Evolutionary conservation across 2,888 invertebrate species (phyloP).

Genomic region (Ectobius pallidus): DNA sequence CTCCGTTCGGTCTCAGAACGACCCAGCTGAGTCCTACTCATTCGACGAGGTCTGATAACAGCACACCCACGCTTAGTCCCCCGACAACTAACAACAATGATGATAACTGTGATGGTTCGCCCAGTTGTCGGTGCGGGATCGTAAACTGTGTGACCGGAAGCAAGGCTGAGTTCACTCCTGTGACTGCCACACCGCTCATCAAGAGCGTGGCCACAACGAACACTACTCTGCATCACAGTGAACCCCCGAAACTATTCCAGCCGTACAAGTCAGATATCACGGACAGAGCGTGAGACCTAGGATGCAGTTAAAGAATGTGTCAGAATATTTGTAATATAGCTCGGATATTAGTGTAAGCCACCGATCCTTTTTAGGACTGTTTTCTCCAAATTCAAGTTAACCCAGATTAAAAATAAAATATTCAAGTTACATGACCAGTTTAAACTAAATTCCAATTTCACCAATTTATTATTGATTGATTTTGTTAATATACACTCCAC

Average conservation of each 20-base stretch:
- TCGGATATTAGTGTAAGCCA: too few relatives aligned
- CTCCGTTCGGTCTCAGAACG: neutral
- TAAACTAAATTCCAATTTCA: too few relatives aligned
- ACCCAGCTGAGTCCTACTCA: constrained; percentile 8
- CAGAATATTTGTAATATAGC: too few relatives aligned
- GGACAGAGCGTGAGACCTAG: constrained; percentile 24
- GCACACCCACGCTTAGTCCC: constrained; percentile 17
- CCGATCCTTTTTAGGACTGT: too few relatives aligned
- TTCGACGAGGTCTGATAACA: constrained; percentile 11
- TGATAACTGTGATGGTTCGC: constrained; percentile 37
- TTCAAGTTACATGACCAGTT: too few relatives aligned
- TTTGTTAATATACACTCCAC: too few relatives aligned
- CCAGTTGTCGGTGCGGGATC: constrained; percentile 52
- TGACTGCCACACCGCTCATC: constrained; percentile 40
- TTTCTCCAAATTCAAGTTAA: too few relatives aligned
- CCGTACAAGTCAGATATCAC: constrained; percentile 69
- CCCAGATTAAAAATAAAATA: too few relatives aligned
- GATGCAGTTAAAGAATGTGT: too few relatives aligned
- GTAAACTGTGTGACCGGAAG: constrained; percentile 56
- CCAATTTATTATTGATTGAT: too few relatives aligned
- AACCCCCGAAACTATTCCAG: constrained; percentile 71
- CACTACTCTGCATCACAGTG: constrained; percentile 51
- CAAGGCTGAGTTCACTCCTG: constrained; percentile 45
- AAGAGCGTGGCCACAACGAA: constrained; percentile 46
- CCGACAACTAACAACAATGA: constrained; percentile 20